Evolutionary conservation across 2,797 vertebrate genomes (phyloP), one percentile per base, ranked within the genome.

Genomic region (Novumbra hubbsi): DNA sequence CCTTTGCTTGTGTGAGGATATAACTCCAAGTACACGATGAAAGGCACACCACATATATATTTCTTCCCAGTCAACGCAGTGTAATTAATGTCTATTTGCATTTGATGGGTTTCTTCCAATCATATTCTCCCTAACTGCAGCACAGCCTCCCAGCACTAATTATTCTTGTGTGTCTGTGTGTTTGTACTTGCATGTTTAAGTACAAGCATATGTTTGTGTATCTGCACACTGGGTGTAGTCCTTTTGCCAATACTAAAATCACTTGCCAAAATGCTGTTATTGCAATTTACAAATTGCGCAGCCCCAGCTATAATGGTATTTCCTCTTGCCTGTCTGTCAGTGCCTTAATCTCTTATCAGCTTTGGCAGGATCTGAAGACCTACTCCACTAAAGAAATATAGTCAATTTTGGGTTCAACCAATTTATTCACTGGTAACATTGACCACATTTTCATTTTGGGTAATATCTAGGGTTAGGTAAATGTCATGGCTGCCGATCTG

Each of bases 211-310:
- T 38, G 34, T 38, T 52, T 16, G 21, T 55, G 41, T 15, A 2
- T 19, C 15, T 52, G 16, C 80, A 79, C 72, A 77, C 69, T 49
- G 80, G 82, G 81, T 82, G 83, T 80, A 85, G 83, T 79, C 84
- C 69, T 50, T 83, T 74, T 73, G 79, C 50, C 79, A 72, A 76
- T 84, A 72, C 84, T 89, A 88, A 90, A 85, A 85, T 86, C 73
- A 77, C 81, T 84, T 79, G 80, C 83, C 12, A 75, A 82, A 78
- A 74, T 73, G 76, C 86, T 78, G 80, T 87, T 90, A 87, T 85
- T 87, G 85, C 86, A 87, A 80, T 85, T 90, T 85, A 86, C 77
- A 82, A 86, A 86, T 82, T 82, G 85, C 84, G 77, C 69, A 14
- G 77, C 72, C 84, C 82, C 84, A 79, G 79, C 80, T 76, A 72